Percentiles rank a stretch among this genome's conserved stretches.
Conservation (phyloP, 2,113 vertebrate genomes). For the Octodon degus region DNA sequence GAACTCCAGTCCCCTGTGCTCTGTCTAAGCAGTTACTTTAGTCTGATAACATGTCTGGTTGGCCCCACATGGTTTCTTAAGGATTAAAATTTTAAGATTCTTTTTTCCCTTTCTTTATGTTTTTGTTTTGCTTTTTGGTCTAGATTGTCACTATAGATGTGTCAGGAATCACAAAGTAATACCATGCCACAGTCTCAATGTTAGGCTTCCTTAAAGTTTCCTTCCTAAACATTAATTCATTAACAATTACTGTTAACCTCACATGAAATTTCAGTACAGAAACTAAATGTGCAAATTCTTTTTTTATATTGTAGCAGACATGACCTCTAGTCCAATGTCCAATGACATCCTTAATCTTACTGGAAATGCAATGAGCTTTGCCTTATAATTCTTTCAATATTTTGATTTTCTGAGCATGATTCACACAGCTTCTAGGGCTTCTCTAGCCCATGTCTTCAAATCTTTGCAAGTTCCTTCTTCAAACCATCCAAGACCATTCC, state of each 20-base stretch:
- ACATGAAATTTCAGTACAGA: not conserved
- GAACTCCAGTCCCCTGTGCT: too few species aligned
- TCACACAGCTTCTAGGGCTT: not conserved
- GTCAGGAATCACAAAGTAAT: not conserved
- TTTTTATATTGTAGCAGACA: not conserved
- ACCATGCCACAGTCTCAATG: not conserved
- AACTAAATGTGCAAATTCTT: not conserved
- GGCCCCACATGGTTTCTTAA: too few species aligned
- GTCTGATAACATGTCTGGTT: too few species aligned
- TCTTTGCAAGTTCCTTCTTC: not conserved
- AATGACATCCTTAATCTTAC: not conserved
- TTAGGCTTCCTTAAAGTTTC: not conserved
- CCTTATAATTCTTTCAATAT: not conserved
- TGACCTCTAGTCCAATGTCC: not conserved
- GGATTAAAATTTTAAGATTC: not conserved
- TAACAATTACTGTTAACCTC: not conserved
- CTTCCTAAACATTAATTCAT: not conserved
- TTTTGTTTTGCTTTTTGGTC: not conserved
- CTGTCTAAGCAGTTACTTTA: too few species aligned
- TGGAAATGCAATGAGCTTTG: not conserved
- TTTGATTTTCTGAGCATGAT: not conserved
- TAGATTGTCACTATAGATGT: not conserved
- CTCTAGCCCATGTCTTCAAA: not conserved
- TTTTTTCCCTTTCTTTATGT: not conserved
- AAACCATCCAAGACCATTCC: not conserved